A percentile compares a stretch with the other conserved stretches of the same genome.
Evolutionary conservation across 2,113 vertebrate genomes (phyloP).

Genomic region (Eulemur macaco): DNA sequence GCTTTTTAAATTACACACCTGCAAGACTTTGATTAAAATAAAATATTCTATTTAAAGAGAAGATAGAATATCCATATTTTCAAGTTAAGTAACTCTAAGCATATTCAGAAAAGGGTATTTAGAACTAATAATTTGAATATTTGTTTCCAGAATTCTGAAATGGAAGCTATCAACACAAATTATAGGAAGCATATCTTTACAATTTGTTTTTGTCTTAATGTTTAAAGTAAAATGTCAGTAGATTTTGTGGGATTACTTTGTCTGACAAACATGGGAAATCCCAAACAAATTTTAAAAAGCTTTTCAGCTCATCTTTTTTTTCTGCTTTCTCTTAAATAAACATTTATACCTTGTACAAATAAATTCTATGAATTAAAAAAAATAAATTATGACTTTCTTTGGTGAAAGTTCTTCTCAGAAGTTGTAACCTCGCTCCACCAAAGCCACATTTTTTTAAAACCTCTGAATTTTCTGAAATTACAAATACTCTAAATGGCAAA

Average conservation of each 20-base stretch:
- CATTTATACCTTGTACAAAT: neutral
- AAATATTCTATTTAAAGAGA: neutral
- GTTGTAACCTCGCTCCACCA: neutral
- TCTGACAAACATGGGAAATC: neutral
- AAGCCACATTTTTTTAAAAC: neutral
- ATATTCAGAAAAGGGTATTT: neutral
- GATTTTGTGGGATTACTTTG: neutral
- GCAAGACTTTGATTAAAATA: neutral
- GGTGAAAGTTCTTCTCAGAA: neutral
- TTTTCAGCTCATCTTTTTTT: neutral
- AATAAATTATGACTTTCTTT: neutral
- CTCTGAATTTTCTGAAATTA: neutral
- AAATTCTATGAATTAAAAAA: neutral
- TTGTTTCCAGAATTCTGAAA: neutral
- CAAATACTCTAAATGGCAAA: neutral
- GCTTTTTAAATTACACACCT: neutral
- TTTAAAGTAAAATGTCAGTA: neutral
- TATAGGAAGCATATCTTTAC: neutral
- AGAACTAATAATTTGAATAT: neutral
- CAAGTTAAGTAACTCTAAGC: neutral
- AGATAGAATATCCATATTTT: neutral
- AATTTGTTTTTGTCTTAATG: neutral
- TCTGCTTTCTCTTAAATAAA: neutral
- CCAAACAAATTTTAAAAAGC: neutral
- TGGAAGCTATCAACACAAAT: neutral